phyloP scores from a whole-genome alignment of 2,888 invertebrate genomes.

The Chrysotoxum bicinctum region DNA sequence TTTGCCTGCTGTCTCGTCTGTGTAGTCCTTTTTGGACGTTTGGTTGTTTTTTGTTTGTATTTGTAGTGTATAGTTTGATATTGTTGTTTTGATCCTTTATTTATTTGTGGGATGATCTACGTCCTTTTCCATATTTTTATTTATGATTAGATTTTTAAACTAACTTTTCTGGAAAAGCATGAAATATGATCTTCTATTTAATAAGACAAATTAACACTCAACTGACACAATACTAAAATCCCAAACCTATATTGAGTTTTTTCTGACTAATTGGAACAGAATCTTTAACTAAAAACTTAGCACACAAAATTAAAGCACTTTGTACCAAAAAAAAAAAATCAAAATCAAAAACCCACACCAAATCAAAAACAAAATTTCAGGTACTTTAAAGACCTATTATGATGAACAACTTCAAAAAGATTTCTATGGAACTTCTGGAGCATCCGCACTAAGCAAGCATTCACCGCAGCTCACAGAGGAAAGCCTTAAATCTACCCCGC shows the following conservation, averaged over 20 bases:
- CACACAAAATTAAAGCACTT: constrained; percentile 58
- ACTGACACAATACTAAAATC: constrained; percentile 50
- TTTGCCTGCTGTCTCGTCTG: constrained; percentile 44
- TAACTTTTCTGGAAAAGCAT: constrained; percentile 52
- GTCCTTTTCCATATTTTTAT: constrained; percentile 43
- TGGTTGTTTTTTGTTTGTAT: not conserved
- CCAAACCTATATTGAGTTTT: constrained; percentile 4
- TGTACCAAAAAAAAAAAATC: constrained; percentile 45
- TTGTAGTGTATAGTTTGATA: constrained; percentile 46
- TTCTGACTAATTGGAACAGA: constrained; percentile 42
- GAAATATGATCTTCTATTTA: constrained; percentile 17
- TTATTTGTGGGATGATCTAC: constrained; percentile 68
- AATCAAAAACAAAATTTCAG: constrained; percentile 66
- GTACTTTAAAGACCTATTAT: constrained; percentile 53
- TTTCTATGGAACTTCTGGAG: constrained; percentile 56
- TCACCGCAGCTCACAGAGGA: constrained; percentile 75
- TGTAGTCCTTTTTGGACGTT: constrained; percentile 11
- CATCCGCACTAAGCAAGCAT: constrained; percentile 28
- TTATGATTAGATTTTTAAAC: constrained; percentile 4
- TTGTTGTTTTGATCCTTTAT: constrained; percentile 25
- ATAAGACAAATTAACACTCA: constrained; percentile 9
- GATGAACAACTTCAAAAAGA: constrained; percentile 66
- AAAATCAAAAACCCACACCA: constrained; percentile 56
- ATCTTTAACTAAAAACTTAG: constrained; percentile 33
- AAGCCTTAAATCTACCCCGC: constrained; percentile 80